phyloP scores from a whole-genome alignment of 2,113 vertebrate species.

The Chaenocephalus aceratus region DNA sequence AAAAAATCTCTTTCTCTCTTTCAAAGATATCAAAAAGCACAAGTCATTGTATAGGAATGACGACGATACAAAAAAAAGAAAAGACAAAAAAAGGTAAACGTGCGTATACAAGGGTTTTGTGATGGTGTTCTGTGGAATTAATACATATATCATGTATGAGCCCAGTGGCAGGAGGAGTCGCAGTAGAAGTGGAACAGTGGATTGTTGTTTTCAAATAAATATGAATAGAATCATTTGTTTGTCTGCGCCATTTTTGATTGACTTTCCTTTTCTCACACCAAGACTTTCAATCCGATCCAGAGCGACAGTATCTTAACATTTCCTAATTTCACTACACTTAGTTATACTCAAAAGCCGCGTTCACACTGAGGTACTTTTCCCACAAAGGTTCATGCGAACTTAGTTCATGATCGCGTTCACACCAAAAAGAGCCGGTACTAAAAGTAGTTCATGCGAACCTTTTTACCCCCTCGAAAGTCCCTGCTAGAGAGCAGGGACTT shows the following conservation, averaged over 20 bases:
- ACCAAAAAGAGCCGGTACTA: no score
- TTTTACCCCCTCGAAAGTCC: no score
- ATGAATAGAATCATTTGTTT: conserved; percentile 68
- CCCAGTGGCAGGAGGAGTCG: conserved; percentile 77
- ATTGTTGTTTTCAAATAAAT: conserved; percentile 89
- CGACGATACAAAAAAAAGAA: conserved; percentile 58
- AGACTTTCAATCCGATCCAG: not conserved
- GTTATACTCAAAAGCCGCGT: no score
- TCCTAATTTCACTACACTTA: not conserved
- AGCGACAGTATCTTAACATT: no score
- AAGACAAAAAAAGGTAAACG: conserved; percentile 65
- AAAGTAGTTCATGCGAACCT: no score
- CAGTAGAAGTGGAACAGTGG: conserved; percentile 80
- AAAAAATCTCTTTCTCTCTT: conserved; percentile 61
- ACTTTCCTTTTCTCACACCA: no score
- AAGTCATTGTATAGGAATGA: conserved; percentile 83
- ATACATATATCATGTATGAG: conserved; percentile 83
- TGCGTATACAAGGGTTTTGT: conserved; percentile 82
- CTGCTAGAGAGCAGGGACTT: no score
- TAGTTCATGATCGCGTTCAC: no score
- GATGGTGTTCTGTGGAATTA: conserved; percentile 82
- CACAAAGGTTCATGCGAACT: no score
- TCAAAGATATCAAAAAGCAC: conserved; percentile 85
- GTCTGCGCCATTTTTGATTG: conserved; percentile 34
- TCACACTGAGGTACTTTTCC: no score